phyloP scores from a whole-genome alignment of 2,888 invertebrate species.

The Escarpia spicata region DNA sequence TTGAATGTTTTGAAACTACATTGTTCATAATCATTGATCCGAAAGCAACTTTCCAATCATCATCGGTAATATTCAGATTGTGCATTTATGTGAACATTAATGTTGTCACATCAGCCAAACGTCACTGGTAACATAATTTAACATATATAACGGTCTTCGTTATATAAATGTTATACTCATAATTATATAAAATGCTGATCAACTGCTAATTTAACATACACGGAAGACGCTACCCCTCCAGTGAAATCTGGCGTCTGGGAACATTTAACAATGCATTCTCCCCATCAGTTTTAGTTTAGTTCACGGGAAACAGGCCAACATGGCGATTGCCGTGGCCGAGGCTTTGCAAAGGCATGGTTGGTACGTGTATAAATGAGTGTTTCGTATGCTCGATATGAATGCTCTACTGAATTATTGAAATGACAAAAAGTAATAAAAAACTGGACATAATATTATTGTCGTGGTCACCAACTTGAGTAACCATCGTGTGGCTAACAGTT shows the following conservation, averaged over 20 bases:
- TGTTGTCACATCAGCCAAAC: too few species aligned
- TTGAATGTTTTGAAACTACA: too few species aligned
- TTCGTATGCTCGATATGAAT: neutral
- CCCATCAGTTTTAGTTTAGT: neutral
- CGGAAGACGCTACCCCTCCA: neutral
- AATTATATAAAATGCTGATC: neutral
- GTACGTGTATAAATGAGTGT: neutral
- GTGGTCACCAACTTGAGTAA: neutral
- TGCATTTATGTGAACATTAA: too few species aligned
- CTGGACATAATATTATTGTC: neutral
- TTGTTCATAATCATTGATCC: too few species aligned
- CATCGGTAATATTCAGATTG: too few species aligned
- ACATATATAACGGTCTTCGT: neutral
- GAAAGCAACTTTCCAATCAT: too few species aligned
- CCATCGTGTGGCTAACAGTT: neutral
- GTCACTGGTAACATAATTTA: too few species aligned
- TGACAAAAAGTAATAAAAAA: neutral
- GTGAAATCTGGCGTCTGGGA: neutral
- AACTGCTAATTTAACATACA: neutral
- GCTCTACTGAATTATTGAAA: neutral
- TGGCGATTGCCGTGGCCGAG: slow-evolving; percentile 5
- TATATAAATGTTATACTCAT: neutral
- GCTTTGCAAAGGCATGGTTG: slow-evolving; percentile 9
- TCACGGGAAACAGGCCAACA: slow-evolving; percentile 9
- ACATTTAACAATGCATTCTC: neutral